phyloP scores from a whole-genome alignment of 2,113 vertebrate species.

The Aramus guarauna region DNA sequence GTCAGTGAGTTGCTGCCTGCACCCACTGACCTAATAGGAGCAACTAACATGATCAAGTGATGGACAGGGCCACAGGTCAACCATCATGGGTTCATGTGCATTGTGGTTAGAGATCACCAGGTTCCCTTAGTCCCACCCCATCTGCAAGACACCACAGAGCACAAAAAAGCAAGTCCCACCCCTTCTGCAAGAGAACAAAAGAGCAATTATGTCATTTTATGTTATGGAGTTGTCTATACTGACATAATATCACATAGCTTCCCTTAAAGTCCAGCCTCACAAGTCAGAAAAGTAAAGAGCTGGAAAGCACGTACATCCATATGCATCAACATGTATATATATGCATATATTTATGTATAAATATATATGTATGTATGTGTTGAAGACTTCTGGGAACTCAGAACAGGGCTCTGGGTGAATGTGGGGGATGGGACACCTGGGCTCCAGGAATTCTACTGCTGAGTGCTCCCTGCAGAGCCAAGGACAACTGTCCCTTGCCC shows the following conservation, averaged over 20 bases:
- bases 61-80: not conserved
- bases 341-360: not conserved
- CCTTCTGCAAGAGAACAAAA: not conserved
- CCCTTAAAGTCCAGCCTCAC: not conserved
- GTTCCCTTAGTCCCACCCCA: not conserved
- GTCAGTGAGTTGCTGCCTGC: not conserved
- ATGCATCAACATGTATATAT: not conserved
- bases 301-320: not conserved
- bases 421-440: too few species aligned
- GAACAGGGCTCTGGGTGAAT: not conserved
- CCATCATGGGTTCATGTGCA: not conserved
- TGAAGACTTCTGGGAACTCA: not conserved
- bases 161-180: not conserved
- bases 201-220: not conserved
- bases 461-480: not conserved
- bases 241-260: not conserved
- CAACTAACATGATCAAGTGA: not conserved
- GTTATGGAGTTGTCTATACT: not conserved
- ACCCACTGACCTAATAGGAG: not conserved
- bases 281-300: not conserved
- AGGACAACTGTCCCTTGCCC: not conserved
- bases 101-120: not conserved
- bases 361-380: not conserved
- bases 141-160: not conserved
- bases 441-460: not conserved